These are phyloP conservation scores for Dipodomys ordii DNA, from an alignment of 2,113 vertebrate species.

Conservation along the genomic window DNA sequence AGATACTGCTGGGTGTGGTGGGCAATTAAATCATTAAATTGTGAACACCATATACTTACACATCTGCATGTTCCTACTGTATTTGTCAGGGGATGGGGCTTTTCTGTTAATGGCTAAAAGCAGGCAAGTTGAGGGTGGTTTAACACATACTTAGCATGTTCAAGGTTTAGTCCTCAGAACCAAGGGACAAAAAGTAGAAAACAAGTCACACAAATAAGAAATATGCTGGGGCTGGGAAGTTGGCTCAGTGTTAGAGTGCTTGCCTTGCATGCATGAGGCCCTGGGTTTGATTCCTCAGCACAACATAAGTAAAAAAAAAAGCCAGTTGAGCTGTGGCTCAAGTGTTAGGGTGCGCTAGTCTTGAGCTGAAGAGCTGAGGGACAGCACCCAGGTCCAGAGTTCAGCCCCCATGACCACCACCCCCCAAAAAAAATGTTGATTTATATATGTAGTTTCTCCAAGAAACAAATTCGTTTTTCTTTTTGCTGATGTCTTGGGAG, in stretches of 20 bases:
- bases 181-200: neutral
- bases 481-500: too few species aligned
- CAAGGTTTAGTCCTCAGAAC: neutral
- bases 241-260: too few species aligned
- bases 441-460: neutral
- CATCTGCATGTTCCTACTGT: neutral
- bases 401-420: too few species aligned
- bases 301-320: too few species aligned
- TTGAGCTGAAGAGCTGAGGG: too few species aligned
- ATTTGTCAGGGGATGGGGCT: neutral
- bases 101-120: conserved; percentile 34
- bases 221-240: too few species aligned
- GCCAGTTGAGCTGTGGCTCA: too few species aligned
- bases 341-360: too few species aligned
- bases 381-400: too few species aligned
- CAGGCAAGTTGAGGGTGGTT: neutral
- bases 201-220: neutral
- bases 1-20: neutral
- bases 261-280: too few species aligned
- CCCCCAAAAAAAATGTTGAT: neutral
- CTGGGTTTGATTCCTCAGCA: too few species aligned
- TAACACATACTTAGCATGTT: neutral
- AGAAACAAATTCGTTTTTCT: conserved; percentile 19
- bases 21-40: conserved; percentile 4
- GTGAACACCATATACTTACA: neutral